These are phyloP conservation scores for Ailuropoda melanoleuca DNA, from an alignment of 2,113 vertebrate species.

Conservation along the genomic window DNA sequence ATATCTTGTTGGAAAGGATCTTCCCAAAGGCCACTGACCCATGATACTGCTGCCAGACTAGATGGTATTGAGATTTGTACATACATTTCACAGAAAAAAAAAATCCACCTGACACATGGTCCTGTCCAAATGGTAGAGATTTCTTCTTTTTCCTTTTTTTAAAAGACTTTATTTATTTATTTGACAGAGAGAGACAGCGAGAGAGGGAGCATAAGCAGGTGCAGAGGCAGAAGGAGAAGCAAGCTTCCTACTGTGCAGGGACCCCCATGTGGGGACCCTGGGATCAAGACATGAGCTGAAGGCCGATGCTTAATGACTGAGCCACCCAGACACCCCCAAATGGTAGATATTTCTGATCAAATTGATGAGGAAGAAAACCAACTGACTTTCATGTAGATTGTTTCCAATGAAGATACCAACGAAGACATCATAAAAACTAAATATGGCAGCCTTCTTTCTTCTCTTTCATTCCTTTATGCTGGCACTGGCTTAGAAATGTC, in stretches of 20 bases:
- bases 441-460: background rate
- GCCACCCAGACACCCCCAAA: background rate
- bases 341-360: background rate
- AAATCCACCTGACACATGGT: background rate
- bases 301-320: no score
- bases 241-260: no score
- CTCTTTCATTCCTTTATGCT: background rate
- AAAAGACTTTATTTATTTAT: no score
- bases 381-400: background rate
- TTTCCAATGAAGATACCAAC: background rate
- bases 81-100: background rate
- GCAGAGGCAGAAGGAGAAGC: no score
- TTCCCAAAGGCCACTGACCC: background rate
- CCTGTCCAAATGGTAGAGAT: background rate
- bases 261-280: no score
- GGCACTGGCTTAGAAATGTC: background rate
- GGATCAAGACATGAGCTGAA: no score
- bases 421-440: background rate
- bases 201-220: no score
- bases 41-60: background rate
- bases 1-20: background rate
- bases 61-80: background rate
- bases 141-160: no score
- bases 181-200: no score
- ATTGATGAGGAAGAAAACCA: background rate